These are phyloP conservation scores for Cyclina sinensis DNA, from an alignment of 1,140 invertebrate genomes.

Conservation along the genomic window DNA sequence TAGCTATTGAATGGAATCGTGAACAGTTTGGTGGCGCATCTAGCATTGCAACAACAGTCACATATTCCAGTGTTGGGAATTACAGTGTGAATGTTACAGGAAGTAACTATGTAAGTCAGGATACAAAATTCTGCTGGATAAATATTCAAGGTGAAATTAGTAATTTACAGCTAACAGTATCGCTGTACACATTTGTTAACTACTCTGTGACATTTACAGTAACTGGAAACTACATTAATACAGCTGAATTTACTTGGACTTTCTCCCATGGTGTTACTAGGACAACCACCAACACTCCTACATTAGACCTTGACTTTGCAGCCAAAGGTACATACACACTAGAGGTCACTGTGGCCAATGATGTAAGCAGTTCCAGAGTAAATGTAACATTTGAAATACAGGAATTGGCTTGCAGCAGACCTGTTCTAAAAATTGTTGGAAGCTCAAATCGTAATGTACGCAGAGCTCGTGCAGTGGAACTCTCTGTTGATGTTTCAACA, in stretches of 20 bases:
- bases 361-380: slow-evolving; percentile 60
- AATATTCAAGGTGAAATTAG: slow-evolving; percentile 70
- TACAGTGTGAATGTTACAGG: slow-evolving; percentile 74
- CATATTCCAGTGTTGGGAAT: slow-evolving; percentile 56
- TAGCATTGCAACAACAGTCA: slow-evolving; percentile 26
- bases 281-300: slow-evolving; percentile 34
- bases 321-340: slow-evolving; percentile 65
- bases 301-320: slow-evolving; percentile 65
- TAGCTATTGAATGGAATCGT: slow-evolving; percentile 65
- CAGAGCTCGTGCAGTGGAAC: slow-evolving; percentile 69
- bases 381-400: slow-evolving; percentile 71
- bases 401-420: slow-evolving; percentile 72
- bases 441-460: slow-evolving; percentile 41
- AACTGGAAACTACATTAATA: slow-evolving; percentile 67
- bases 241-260: slow-evolving; percentile 73
- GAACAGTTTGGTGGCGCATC: not conserved
- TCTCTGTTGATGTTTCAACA: slow-evolving; percentile 74
- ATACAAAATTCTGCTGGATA: slow-evolving; percentile 46
- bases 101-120: slow-evolving; percentile 69
- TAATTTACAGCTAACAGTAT: slow-evolving; percentile 44
- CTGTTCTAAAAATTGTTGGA: slow-evolving; percentile 69
- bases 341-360: slow-evolving; percentile 70
- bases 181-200: slow-evolving; percentile 63
- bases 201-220: slow-evolving; percentile 72
- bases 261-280: slow-evolving; percentile 66